phyloP scores from a whole-genome alignment of 2,113 vertebrate species.

The Pterocles orientalis region DNA sequence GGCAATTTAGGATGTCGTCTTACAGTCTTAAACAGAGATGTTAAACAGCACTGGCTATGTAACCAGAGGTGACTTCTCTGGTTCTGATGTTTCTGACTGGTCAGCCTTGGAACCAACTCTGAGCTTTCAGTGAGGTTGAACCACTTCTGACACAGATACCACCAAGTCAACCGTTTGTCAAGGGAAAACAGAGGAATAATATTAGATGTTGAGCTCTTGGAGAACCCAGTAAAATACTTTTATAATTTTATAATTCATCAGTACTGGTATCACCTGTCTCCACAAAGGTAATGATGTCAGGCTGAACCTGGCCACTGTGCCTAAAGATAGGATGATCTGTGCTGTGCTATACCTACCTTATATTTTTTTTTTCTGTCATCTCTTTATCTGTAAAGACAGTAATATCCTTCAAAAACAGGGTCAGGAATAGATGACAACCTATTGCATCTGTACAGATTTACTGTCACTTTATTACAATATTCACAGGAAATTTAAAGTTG shows the following conservation, averaged over 20 bases:
- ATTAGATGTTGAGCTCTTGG: background rate
- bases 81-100: background rate
- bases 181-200: background rate
- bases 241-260: background rate
- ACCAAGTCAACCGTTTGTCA: background rate
- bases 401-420: background rate
- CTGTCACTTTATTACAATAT: background rate
- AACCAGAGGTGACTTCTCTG: background rate
- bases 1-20: background rate
- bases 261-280: background rate
- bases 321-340: background rate
- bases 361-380: background rate
- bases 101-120: background rate
- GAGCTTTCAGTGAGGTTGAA: background rate
- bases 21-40: background rate
- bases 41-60: background rate
- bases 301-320: background rate
- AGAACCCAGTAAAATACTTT: background rate
- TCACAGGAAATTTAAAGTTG: background rate
- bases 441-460: background rate
- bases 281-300: background rate
- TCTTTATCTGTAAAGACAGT: background rate
- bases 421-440: background rate
- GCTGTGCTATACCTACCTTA: background rate
- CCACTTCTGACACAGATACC: background rate